These are phyloP conservation scores for Leucophenga montana DNA, from an alignment of 2,888 invertebrate species.

Conservation along the genomic window DNA sequence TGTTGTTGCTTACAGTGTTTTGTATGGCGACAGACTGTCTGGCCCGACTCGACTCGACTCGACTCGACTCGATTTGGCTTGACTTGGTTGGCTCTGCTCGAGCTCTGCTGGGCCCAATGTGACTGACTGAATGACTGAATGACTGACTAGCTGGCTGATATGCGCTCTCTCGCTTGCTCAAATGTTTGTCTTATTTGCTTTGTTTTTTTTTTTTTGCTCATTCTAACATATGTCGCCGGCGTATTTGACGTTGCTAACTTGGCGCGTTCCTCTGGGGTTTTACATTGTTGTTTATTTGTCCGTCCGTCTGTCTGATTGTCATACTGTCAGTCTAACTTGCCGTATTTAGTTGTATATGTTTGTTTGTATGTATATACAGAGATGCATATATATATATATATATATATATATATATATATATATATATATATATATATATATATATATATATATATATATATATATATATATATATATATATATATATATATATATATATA, in stretches of 20 bases:
- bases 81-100: conserved; percentile 15
- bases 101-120: neutral
- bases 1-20: conserved; percentile 43
- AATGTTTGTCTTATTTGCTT: neutral
- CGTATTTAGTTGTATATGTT: neutral
- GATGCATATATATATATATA: neutral
- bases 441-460: conserved; percentile 32
- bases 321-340: neutral
- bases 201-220: neutral
- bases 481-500: conserved; percentile 41
- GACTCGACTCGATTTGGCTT: conserved; percentile 22
- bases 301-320: neutral
- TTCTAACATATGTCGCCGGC: neutral
- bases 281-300: conserved; percentile 1
- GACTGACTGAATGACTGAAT: too few species aligned
- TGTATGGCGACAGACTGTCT: conserved; percentile 57
- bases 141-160: too few species aligned
- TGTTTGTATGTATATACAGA: neutral
- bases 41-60: conserved; percentile 47
- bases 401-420: conserved; percentile 54
- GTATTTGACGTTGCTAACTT: neutral
- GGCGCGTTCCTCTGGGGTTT: conserved; percentile 4
- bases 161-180: too few species aligned
- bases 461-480: conserved; percentile 18
- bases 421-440: conserved; percentile 41